phyloP scores from a whole-genome alignment of 1,140 invertebrate genomes.

The Zaprionus ornatus region DNA sequence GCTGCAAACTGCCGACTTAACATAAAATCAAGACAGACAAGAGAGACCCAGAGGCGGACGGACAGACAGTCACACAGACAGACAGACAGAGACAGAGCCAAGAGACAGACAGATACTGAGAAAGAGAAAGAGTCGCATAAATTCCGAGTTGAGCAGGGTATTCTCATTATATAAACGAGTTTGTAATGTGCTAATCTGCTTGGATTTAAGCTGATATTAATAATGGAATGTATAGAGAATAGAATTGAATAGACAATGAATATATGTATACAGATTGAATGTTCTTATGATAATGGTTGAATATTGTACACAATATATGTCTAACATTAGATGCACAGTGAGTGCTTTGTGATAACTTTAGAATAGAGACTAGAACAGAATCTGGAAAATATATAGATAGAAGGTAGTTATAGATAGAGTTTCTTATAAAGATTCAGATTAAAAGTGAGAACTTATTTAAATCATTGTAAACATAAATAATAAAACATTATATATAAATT shows the following conservation, averaged over 20 bases:
- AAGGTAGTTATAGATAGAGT: no score
- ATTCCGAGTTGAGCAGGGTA: constrained; percentile 3
- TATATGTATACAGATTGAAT: no score
- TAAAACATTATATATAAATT: no score
- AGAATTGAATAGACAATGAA: background rate
- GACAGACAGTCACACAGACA: constrained; percentile 9
- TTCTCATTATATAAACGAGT: constrained; percentile 6
- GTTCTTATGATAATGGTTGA: no score
- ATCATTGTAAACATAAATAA: no score
- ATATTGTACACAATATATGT: no score
- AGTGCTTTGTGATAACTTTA: no score
- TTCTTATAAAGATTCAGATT: no score
- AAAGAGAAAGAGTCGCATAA: background rate
- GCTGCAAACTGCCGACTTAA: constrained; percentile 36
- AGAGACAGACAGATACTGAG: background rate
- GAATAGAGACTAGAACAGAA: no score
- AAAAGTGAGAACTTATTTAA: no score
- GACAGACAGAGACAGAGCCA: constrained; percentile 7
- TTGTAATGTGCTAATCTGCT: background rate
- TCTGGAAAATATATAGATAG: no score
- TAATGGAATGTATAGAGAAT: background rate
- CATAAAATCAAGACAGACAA: constrained; percentile 22
- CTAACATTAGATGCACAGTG: no score
- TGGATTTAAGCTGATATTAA: background rate
- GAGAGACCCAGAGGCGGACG: background rate